These are phyloP conservation scores for Nemapogon koenigi DNA, from an alignment of 2,888 invertebrate species.

Conservation along the genomic window DNA sequence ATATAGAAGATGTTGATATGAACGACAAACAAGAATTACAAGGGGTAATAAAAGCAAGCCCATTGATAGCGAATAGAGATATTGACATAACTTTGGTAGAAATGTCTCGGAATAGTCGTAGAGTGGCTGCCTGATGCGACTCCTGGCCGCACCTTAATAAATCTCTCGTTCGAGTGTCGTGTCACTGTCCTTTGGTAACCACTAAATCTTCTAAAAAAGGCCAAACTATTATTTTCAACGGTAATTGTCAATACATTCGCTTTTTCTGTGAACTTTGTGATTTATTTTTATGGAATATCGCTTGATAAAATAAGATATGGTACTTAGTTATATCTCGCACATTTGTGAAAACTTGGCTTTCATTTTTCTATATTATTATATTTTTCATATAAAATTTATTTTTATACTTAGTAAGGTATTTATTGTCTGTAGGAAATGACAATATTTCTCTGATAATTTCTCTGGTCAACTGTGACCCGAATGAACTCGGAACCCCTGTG, in stretches of 20 bases:
- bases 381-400: too few species aligned
- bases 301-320: too few species aligned
- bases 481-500: too few species aligned
- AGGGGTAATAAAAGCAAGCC: conserved; percentile 19
- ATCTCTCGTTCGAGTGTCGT: conserved; percentile 32
- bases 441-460: too few species aligned
- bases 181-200: conserved; percentile 24
- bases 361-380: too few species aligned
- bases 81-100: conserved; percentile 11
- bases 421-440: too few species aligned
- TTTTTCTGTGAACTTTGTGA: background rate
- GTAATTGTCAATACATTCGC: conserved; percentile 4
- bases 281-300: too few species aligned
- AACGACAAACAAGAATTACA: conserved; percentile 5
- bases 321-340: too few species aligned
- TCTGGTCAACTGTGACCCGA: too few species aligned
- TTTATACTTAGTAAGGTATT: too few species aligned
- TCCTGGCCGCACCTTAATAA: conserved; percentile 30
- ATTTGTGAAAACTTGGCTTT: too few species aligned
- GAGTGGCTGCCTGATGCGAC: conserved; percentile 19
- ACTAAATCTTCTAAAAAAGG: conserved; percentile 29
- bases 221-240: conserved; percentile 13
- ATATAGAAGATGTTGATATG: conserved; percentile 4
- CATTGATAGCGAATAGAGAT: conserved; percentile 16
- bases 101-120: conserved; percentile 1